Evolutionary conservation across 2,888 invertebrate species (phyloP).

Genomic region (Deroplatys truncata): DNA sequence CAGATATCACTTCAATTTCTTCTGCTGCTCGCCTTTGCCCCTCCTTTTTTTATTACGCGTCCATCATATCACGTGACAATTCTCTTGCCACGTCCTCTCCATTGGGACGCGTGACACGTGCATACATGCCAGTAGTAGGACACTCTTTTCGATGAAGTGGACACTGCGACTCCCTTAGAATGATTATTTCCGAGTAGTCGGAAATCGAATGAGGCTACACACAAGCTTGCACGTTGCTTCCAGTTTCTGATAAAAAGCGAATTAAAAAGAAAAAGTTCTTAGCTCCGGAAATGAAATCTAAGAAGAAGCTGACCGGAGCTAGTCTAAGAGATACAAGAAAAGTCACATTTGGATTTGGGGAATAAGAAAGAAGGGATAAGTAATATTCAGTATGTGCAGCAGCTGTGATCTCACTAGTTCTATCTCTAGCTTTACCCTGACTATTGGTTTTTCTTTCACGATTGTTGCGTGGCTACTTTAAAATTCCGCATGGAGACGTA

Average conservation of each 20-base stretch:
- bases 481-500: too few species aligned
- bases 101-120: not conserved
- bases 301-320: not conserved
- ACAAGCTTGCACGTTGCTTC: not conserved
- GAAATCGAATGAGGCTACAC: not conserved
- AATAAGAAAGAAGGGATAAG: too few species aligned
- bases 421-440: too few species aligned
- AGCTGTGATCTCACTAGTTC: too few species aligned
- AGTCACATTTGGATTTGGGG: too few species aligned
- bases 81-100: not conserved
- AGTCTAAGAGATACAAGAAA: not conserved
- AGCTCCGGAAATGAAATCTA: not conserved
- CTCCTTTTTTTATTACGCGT: not conserved
- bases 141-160: not conserved
- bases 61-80: not conserved
- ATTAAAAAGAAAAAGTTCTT: not conserved
- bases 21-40: not conserved
- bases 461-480: too few species aligned
- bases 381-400: too few species aligned
- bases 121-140: not conserved
- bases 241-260: not conserved
- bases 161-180: not conserved
- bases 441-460: too few species aligned
- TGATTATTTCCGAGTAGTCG: not conserved
- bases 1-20: not conserved